phyloP scores from a whole-genome alignment of 1,140 invertebrate species.

The Brachionus asplanchnoidis region DNA sequence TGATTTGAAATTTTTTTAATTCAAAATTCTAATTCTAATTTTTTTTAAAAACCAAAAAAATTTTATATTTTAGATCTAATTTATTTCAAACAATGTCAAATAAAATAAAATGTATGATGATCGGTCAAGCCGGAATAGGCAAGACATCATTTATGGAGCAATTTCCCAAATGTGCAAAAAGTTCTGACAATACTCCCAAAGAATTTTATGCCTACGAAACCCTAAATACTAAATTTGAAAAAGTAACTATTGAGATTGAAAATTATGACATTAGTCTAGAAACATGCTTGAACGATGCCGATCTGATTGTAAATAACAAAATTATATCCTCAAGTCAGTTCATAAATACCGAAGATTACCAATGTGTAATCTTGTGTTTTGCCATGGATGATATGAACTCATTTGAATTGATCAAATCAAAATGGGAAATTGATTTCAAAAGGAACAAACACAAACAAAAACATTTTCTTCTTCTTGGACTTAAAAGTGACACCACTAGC shows the following conservation, averaged over 20 bases:
- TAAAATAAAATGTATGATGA: conserved; percentile 41
- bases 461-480: not conserved
- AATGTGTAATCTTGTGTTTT: conserved; percentile 8
- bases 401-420: conserved; percentile 34
- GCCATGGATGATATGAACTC: not conserved
- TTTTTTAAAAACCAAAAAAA: not conserved
- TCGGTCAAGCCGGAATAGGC: conserved; percentile 35
- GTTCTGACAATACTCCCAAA: not conserved
- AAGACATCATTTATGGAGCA: conserved; percentile 22
- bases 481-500: not conserved
- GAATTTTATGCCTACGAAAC: not conserved
- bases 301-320: conserved; percentile 31
- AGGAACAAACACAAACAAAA: not conserved
- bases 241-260: conserved; percentile 10
- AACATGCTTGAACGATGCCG: conserved; percentile 22
- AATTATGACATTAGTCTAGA: conserved; percentile 14
- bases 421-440: conserved; percentile 40
- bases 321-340: conserved; percentile 7
- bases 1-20: no score
- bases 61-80: conserved; percentile 1
- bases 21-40: no score
- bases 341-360: not conserved
- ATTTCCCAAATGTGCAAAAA: conserved; percentile 15
- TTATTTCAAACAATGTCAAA: not conserved
- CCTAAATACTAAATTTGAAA: conserved; percentile 9